A percentile compares a stretch with the other conserved stretches of the same genome.
Conservation (phyloP, 2,888 invertebrate species). For the Kuschelorhynchus macadamiae region DNA sequence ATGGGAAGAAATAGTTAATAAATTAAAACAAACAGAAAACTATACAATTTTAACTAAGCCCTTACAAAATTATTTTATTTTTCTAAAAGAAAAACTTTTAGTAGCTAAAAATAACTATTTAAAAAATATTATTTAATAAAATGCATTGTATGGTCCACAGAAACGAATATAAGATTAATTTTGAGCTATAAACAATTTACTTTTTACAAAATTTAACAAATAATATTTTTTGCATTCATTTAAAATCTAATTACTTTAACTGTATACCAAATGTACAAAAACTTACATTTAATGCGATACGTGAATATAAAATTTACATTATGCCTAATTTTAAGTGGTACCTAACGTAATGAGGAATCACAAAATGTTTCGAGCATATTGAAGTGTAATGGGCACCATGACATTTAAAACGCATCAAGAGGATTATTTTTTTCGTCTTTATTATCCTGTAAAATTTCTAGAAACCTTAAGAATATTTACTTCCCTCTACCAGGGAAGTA, state of each 20-base stretch:
- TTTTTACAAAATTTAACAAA: too few relatives aligned
- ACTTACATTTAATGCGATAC: too few relatives aligned
- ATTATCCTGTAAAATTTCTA: too few relatives aligned
- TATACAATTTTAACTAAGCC: slow-evolving; percentile 20
- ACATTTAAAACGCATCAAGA: slow-evolving; percentile 8
- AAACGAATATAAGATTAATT: not conserved
- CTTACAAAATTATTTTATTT: not conserved
- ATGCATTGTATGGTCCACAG: slow-evolving; percentile 9
- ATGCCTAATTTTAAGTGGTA: slow-evolving; percentile 3
- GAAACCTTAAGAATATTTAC: too few relatives aligned
- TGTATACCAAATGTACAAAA: not conserved
- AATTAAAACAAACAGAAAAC: slow-evolving; percentile 23
- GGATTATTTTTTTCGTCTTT: too few relatives aligned
- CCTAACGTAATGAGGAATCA: slow-evolving; percentile 10
- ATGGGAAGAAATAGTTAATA: slow-evolving; percentile 22
- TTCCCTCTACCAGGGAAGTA: too few relatives aligned
- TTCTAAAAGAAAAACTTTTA: not conserved
- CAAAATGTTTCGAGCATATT: slow-evolving; percentile 5
- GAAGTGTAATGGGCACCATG: slow-evolving; percentile 12
- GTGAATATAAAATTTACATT: too few relatives aligned
- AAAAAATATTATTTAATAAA: not conserved
- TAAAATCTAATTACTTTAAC: too few relatives aligned
- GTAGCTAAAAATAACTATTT: not conserved
- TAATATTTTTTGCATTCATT: too few relatives aligned
- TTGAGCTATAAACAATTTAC: too few relatives aligned